Evolutionary conservation across 2,113 vertebrate genomes (phyloP).

Genomic region (Steatornis caripensis): DNA sequence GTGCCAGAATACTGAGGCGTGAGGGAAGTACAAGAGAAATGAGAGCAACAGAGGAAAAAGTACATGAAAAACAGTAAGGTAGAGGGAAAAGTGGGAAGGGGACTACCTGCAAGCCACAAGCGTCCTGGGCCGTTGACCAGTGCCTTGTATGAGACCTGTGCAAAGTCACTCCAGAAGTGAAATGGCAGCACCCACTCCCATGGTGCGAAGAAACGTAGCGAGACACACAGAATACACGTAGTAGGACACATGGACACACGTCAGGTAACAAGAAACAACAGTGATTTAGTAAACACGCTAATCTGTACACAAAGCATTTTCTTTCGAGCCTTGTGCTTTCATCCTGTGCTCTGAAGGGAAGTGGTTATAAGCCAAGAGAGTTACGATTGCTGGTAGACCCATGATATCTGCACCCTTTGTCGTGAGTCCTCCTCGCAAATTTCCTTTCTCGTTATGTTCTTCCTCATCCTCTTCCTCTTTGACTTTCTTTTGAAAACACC

Average conservation of each 20-base stretch:
- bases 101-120: neutral
- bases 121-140: neutral
- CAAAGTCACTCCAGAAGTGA: neutral
- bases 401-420: neutral
- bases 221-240: neutral
- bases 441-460: neutral
- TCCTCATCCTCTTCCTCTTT: neutral
- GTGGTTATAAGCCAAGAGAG: neutral
- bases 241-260: neutral
- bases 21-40: neutral
- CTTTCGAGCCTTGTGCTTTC: neutral
- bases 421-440: neutral
- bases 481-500: neutral
- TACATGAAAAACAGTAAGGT: neutral
- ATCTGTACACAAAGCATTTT: neutral
- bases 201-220: neutral
- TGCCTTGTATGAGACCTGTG: neutral
- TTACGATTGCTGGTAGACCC: neutral
- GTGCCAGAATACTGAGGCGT: neutral
- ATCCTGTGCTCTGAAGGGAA: neutral
- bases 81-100: neutral
- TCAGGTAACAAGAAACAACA: neutral
- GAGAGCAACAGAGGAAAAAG: neutral
- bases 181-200: fast-evolving
- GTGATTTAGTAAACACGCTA: neutral